Evolutionary conservation across 2,888 invertebrate species (phyloP), one percentile per base, ranked within the genome.

Genomic region (Mythimna loreyi): DNA sequence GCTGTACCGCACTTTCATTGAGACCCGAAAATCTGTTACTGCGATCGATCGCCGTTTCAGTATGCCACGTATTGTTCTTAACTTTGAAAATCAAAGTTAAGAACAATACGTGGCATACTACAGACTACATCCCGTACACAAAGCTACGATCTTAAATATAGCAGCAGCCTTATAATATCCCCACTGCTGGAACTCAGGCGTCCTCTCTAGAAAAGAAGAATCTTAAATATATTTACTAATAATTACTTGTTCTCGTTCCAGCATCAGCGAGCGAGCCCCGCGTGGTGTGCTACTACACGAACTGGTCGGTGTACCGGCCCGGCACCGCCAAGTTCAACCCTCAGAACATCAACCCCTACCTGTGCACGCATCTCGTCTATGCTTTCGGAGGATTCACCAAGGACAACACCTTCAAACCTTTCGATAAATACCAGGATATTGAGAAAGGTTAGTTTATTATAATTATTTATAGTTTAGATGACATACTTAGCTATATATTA

Each of bases 381-480:
- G 99, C 99, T 8, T 99, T 99, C 91, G 99, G 98, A 63, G 98
- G 98, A 28, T 98, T 99, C 91, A 98, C 98, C 74, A 98, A 98
- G 92, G 98, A 99, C 89, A 98, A 98, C 92, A 97, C 98, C 23
- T 96, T 99, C 85, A 98, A 98, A 84, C 98, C 99, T 1, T 99
- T 98, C 90, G 99, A 99, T 94, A 98, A 99, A 90, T 99, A 99
- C 91, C 99, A 99, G 95, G 99, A 99, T 91, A 98, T 99, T 88
- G 99, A 99, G 90, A 98, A 99, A 97, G 99, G 99, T 98, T 90
- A 89, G 75, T 56, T 47, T 2, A 50, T 59, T 36, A 11, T 21
- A n/a, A 6, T n/a, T n/a, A 9, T 33, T 53, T 33, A 8, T 7
- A 50, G 5, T 23, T 49, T 13, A 13, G 4, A 40, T 40, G 40